These are phyloP conservation scores for Gastracanthus pulcherrimus DNA, from an alignment of 2,888 invertebrate genomes.

Conservation along the genomic window DNA sequence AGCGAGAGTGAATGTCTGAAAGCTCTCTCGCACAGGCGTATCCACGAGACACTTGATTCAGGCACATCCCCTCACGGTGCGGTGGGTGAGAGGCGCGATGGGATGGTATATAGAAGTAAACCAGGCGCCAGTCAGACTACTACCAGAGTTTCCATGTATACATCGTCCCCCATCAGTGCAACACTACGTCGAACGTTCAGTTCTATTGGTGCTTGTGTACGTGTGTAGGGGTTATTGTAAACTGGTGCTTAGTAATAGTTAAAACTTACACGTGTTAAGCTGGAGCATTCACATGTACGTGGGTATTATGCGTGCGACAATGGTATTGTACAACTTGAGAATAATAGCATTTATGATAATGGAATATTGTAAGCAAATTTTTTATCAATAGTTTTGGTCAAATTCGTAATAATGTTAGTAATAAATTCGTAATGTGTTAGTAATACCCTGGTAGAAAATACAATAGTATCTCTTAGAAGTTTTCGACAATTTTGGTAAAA, in stretches of 20 bases:
- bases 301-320: neutral
- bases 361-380: neutral
- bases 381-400: neutral
- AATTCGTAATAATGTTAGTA: neutral
- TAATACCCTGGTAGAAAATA: no score
- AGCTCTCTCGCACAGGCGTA: neutral
- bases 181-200: neutral
- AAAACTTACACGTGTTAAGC: neutral
- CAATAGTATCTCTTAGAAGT: no score
- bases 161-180: neutral
- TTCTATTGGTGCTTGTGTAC: neutral
- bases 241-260: slow-evolving; percentile 1
- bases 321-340: neutral
- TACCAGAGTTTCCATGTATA: slow-evolving; percentile 44
- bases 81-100: slow-evolving; percentile 64
- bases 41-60: slow-evolving; percentile 16
- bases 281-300: neutral
- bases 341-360: slow-evolving; percentile 35
- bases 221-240: neutral
- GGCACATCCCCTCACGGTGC: slow-evolving; percentile 61
- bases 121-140: slow-evolving; percentile 68
- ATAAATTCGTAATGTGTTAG: neutral
- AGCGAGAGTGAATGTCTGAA: neutral
- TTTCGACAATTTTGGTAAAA: no score
- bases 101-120: slow-evolving; percentile 67